Evolutionary conservation across 23 tunicate species (phyloP), one percentile per base, ranked within the genome.

Genomic region (Pegea sp.): DNA sequence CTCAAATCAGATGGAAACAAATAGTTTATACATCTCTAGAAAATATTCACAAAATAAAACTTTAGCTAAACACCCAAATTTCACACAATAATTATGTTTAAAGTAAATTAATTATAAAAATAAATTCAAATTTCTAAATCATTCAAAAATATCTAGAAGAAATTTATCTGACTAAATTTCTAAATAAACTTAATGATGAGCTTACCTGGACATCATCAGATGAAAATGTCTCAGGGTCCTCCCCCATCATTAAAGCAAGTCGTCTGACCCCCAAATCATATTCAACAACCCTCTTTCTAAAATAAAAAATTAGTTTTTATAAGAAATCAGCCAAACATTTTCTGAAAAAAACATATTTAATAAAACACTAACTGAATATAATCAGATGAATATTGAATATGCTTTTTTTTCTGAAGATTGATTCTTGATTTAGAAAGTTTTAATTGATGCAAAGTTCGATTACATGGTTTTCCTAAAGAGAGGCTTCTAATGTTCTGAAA

Each of bases 221-320:
- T 27, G 58, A 49, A 49, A 60, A 81, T 20, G 66, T 54, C 5
- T 66, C 74, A 0, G 93, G 93, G 28, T 72, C 75, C 58, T 74
- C 59, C 7, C 95, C 95, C 95, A 84, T 84, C 76, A 84, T 84
- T 23, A n/a, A 30, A 7, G 95, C 95, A 42, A 84, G 51, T 31
- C 95, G 42, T 26, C 84, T 31, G 18, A 31, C 57, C 1, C 76
- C 66, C 65, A 84, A 51, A 7, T 73, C 48, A 48, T 67, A 68
- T 52, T 67, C 72, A 34, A 53, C 71, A 19, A 74, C 53, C 63
- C 74, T 66, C 28, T 62, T 54, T 29, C 93, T 72, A 20, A 19
- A 46, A 49, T 42, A 28, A 67, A 25, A 4, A 11, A 31, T 25
- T 33, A 27, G 5, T 33, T 20, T 16, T 38, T 38, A 38, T 38